Percentiles rank a stretch among this genome's conserved stretches.
Evolutionary conservation across 2,797 vertebrate species (phyloP).

Genomic region (Mionectes olivaceus): DNA sequence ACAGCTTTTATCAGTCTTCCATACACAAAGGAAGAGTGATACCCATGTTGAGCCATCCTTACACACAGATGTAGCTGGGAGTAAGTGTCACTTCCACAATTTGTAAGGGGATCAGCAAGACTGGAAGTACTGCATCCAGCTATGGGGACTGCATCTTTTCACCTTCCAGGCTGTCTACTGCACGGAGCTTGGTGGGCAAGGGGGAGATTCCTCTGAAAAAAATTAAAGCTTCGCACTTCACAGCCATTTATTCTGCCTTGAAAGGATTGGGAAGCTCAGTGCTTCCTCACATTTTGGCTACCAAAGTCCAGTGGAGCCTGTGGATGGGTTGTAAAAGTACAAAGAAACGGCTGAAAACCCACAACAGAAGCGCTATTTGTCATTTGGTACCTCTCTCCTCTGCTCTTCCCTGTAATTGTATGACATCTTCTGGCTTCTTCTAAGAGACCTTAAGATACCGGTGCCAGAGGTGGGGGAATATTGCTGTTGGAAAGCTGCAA

Average conservation of each 20-base stretch:
- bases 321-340: background rate
- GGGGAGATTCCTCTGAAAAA: background rate
- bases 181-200: background rate
- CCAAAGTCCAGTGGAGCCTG: background rate
- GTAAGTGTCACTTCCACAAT: background rate
- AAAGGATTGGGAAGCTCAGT: fast-evolving
- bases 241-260: background rate
- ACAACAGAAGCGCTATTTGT: background rate
- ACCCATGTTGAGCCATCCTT: background rate
- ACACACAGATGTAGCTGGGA: background rate
- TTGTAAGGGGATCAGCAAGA: background rate
- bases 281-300: background rate
- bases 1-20: background rate
- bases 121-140: background rate
- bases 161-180: background rate
- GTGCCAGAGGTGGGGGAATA: background rate
- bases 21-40: background rate
- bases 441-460: background rate
- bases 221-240: background rate
- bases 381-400: background rate
- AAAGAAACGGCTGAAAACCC: background rate
- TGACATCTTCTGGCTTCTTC: background rate
- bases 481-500: background rate
- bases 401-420: fast-evolving
- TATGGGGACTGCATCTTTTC: background rate